Conservation (phyloP, 2,797 vertebrate species). For the Crocidura indochinensis region DNA sequence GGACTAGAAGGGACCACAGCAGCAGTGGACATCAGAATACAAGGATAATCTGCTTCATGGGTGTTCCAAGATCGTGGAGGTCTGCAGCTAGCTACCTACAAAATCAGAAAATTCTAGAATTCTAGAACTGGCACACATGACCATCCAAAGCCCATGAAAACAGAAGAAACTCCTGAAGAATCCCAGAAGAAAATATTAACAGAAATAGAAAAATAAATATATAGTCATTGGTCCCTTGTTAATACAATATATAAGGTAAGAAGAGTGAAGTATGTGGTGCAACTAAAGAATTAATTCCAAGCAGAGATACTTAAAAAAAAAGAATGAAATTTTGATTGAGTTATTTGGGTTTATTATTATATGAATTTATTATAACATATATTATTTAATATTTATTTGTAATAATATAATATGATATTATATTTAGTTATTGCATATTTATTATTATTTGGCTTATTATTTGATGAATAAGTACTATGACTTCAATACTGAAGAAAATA, state of each 20-base stretch:
- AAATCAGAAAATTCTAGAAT: slow-evolving; percentile 12
- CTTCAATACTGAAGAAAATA: no score
- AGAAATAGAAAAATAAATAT: background rate
- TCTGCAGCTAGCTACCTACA: no score
- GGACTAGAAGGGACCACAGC: background rate
- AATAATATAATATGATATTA: no score
- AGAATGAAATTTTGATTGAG: background rate
- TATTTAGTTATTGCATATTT: background rate
- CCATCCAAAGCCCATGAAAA: background rate
- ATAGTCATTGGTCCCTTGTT: background rate
- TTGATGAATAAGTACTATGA: background rate
- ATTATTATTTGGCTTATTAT: slow-evolving; percentile 10
- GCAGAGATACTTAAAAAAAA: background rate
- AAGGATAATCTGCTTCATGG: background rate
- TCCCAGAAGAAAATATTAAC: slow-evolving; percentile 27
- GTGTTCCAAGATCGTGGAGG: background rate
- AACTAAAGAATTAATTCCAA: background rate
- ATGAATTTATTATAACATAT: no score
- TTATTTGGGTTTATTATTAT: background rate
- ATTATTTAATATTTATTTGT: no score
- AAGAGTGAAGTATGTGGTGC: background rate
- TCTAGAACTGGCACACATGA: background rate
- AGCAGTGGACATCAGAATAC: background rate
- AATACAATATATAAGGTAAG: background rate
- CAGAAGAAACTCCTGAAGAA: background rate